Base-by-base conservation (phyloP, 2,888 invertebrate genomes). In the Troglohyphantes excavatus region DNA sequence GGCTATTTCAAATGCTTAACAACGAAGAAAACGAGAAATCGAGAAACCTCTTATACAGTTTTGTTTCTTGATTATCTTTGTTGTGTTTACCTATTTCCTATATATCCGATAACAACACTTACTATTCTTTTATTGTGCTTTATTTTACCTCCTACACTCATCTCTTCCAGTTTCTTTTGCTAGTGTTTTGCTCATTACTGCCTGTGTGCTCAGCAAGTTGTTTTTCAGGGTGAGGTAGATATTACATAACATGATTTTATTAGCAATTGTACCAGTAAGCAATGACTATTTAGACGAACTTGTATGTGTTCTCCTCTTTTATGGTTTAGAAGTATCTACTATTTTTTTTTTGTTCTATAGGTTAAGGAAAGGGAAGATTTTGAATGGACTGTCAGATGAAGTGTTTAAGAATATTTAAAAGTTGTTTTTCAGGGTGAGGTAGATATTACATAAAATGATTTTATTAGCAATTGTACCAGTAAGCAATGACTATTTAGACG, bases 161-260 rank as follows among this genome's bases (percentile, higher is more conserved):
- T 46, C n/a, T 46, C 29, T 19, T 33, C 59, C 29, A 19, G 11
- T 61, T 59, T 9, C 59, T 17, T 27, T 73, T 9, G 19, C 29
- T 59, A 13, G 29, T 59, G 33, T 53, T 59, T 33, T 33, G 27
- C 19, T 27, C 26, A 26, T 75, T 33, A 13, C 11, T 46, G n/a
- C 72, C 23, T 21, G 72, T 46, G 46, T 46, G 75, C 19, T 75
- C 59, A 46, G 75, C 59, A 59, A 29, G n/a, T n/a, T 59, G n/a
- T 75, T 17, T 29, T 70, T 39, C 68, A 39, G 33, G 33, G 9
- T 65, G 26, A 26, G 65, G 26, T 26, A 26, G 11, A 61, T 61
- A 61, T 75, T 59, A 61, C 61, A 75, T 59, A 59, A 61, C 75
- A 75, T 61, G 59, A 59, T 75, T 61, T 75, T 75, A 59, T 33